Base-by-base conservation (phyloP, 2,113 vertebrate species). In the Phylloscopus trochiloides region DNA sequence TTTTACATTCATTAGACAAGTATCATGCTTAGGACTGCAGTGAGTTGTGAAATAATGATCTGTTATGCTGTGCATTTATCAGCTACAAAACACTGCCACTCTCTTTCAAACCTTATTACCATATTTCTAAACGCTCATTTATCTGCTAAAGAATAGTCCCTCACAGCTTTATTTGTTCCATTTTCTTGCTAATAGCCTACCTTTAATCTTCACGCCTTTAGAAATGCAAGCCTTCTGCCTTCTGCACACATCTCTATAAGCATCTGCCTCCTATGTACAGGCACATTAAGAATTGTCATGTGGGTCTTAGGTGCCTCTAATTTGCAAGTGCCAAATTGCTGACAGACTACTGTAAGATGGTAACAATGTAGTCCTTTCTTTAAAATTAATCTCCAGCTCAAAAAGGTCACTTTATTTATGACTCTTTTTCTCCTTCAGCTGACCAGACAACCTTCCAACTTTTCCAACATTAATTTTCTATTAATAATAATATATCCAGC, bases 1-100 rank as follows among this genome's bases (percentile, higher is more conserved):
- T 87, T 89, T 94, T 51, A 50, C 54, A 59, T 85, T 94, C 74
- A 85, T 86, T 90, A 81, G 54, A 79, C 31, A 88, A 79, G 32
- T 52, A 68, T 63, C 15, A 26, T 28, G 48, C 32, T 91, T 72
- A 59, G 4, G 4, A 76, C 42, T 66, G 62, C 42, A 88, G 32
- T n/a, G 42, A 62, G 31, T 28, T 66, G 82, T 73, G 71, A 88
- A 95, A 93, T 59, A 92, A 82, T 55, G 17, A 76, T 74, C 45
- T 62, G 43, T 36, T 74, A 59, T 2, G 14, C 29, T 47, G 26
- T 38, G 42, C 32, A 34, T 86, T 84, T 63, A 68, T 72, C 80
- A 91, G 34, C 77, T 72, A 57, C 52, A 78, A 66, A 91, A 70
- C 59, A 72, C 22, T 67, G 61, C 38, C 61, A 71, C 28, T 40